Evolutionary conservation across 2,888 invertebrate species (phyloP), one percentile per base, ranked within the genome.

Genomic region (Tyria jacobaeae): DNA sequence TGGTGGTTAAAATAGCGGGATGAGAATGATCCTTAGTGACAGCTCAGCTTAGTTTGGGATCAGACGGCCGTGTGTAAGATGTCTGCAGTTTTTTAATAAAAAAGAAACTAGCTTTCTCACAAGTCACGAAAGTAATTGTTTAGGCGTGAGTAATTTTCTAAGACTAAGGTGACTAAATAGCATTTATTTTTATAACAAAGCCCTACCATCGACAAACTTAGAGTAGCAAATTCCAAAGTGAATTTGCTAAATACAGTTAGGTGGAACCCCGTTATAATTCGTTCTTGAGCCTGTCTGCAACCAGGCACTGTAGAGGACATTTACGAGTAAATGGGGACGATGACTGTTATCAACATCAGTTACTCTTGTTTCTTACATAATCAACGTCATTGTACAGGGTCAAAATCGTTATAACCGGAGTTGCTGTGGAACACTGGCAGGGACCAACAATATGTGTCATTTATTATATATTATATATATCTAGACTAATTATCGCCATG

Each of bases 311-410:
- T 49, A 31, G 39, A 34, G 21, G 58, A 59, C 58, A 52, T 59
- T 39, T 35, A 52, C 27, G 31, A 35, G 47, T 37, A 52, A 56
- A 44, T 35, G 39, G 55, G 44, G 44, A 50, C 31, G 37, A 47
- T 21, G 61, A 57, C 57, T 24, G 21, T 57, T 31, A 61, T 61
- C 57, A 61, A 47, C 44, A 47, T 41, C 41, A 59, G 25, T 14
- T 44, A 34, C 44, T 41, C 12, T 34, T 27, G 51, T 59, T 53
- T 21, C 17, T 51, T 57, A 57, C 31, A 47, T 57, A 61, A 61
- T 57, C 47, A n/a, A 35, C 51, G 44, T 47, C 25, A 52, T 52
- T 44, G 54, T 49, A 39, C 53, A 48, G 48, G 60, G 60, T 60
- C 60, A 60, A 54, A 49, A 21, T 60, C 12, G 54, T 54, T 54